phyloP scores from a whole-genome alignment of 1,140 invertebrate genomes.

The Drosophila mayri region DNA sequence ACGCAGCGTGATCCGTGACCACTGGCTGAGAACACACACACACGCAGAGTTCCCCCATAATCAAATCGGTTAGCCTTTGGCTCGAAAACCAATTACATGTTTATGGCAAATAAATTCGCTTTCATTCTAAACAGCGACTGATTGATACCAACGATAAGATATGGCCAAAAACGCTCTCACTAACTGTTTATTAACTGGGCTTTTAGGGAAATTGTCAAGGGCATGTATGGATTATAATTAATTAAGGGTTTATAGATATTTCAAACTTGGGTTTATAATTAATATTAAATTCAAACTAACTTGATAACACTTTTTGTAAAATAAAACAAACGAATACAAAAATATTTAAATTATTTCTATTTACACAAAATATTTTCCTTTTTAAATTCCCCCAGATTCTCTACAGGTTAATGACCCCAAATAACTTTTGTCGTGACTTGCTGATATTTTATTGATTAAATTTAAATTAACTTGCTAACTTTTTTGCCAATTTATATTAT shows the following conservation, averaged over 20 bases:
- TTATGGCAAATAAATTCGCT: slow-evolving; percentile 56
- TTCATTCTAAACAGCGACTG: slow-evolving; percentile 43
- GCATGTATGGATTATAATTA: not conserved
- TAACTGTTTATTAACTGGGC: slow-evolving; percentile 48
- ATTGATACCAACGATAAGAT: slow-evolving; percentile 73
- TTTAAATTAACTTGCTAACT: not conserved
- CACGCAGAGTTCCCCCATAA: not conserved
- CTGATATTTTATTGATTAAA: not conserved
- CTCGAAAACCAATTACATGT: slow-evolving; percentile 67
- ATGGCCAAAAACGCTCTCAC: slow-evolving; percentile 48
- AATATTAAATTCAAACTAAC: not conserved
- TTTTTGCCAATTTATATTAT: not conserved
- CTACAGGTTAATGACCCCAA: not conserved
- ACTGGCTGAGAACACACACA: slow-evolving; percentile 13
- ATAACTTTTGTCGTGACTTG: slow-evolving; percentile 1
- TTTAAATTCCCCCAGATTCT: not conserved
- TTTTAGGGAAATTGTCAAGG: slow-evolving; percentile 5
- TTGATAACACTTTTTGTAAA: not conserved
- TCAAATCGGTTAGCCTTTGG: slow-evolving; percentile 34
- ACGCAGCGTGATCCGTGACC: slow-evolving; percentile 52
- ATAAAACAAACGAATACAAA: not conserved
- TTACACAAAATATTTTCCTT: not conserved
- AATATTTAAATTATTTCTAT: not conserved
- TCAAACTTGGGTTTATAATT: not conserved
- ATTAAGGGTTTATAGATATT: not conserved